Evolutionary conservation across 2,888 invertebrate genomes (phyloP).

Genomic region (Parelbella ahira): DNA sequence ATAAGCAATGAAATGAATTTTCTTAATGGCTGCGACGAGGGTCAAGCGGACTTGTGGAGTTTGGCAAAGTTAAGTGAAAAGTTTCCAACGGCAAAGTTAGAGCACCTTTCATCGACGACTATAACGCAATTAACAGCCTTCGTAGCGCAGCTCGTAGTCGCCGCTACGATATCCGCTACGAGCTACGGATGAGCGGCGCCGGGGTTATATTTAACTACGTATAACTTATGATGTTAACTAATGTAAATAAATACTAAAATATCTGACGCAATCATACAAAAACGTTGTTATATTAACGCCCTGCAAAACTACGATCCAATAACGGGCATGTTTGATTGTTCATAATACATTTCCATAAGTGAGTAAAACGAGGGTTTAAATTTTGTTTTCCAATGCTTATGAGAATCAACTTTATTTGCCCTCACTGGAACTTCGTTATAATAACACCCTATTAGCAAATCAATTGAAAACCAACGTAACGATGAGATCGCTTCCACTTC

Average conservation of each 20-base stretch:
- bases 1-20: conserved; percentile 30
- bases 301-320: no score
- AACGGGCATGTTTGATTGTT: no score
- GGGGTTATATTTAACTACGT: no score
- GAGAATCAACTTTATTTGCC: conserved; percentile 11
- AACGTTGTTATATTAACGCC: no score
- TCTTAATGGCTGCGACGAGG: conserved; percentile 33
- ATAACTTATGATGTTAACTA: no score
- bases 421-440: conserved; percentile 15
- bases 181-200: conserved; percentile 40
- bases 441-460: conserved; percentile 24
- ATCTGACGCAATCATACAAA: no score
- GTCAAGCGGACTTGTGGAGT: conserved; percentile 31
- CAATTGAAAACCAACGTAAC: conserved; percentile 20
- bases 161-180: conserved; percentile 6
- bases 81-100: conserved; percentile 35
- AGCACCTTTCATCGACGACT: conserved; percentile 48
- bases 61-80: conserved; percentile 35
- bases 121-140: conserved; percentile 56
- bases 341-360: no score
- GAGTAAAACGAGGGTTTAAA: no score
- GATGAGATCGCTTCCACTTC: conserved; percentile 30
- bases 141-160: conserved; percentile 32
- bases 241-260: no score
- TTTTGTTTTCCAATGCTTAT: conserved; percentile 9